A percentile compares a stretch with the other conserved stretches of the same genome.
Evolutionary conservation across 2,888 invertebrate species (phyloP).

Genomic region (Criorhina ranunculi): DNA sequence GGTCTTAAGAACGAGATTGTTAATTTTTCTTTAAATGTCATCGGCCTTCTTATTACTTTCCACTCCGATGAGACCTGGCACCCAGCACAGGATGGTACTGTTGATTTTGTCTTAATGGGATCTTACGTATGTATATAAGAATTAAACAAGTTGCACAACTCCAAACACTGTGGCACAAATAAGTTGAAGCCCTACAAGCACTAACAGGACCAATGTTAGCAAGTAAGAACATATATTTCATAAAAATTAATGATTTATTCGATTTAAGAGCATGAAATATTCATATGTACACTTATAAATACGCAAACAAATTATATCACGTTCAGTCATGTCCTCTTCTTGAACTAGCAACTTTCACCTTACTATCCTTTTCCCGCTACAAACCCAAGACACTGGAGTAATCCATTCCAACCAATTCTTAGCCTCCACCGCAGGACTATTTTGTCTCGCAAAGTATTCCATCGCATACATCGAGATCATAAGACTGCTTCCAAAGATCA

Average conservation of each 20-base stretch:
- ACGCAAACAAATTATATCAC: constrained; percentile 17
- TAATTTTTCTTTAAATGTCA: too few species aligned
- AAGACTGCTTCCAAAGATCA: constrained; percentile 91
- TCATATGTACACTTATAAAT: constrained; percentile 9
- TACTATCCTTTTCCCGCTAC: constrained; percentile 78
- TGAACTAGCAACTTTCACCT: background rate
- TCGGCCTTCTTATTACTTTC: too few species aligned
- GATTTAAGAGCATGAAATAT: background rate
- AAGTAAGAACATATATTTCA: background rate
- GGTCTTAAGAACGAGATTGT: too few species aligned
- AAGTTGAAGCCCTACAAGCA: too few species aligned
- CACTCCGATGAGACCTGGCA: too few species aligned
- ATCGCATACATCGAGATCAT: constrained; percentile 90
- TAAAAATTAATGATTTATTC: constrained; percentile 2
- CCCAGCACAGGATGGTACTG: too few species aligned
- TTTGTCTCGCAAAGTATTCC: constrained; percentile 86
- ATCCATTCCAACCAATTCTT: constrained; percentile 80
- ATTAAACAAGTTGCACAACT: too few species aligned
- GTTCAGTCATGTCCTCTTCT: constrained; percentile 1
- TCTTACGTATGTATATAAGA: too few species aligned
- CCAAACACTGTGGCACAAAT: too few species aligned
- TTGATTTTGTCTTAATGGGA: too few species aligned
- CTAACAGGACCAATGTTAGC: background rate
- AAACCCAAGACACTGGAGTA: constrained; percentile 86
- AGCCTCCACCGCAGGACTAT: constrained; percentile 79